A percentile compares a stretch with the other conserved stretches of the same genome.
These are phyloP conservation scores for Brachyistius frenatus DNA, from an alignment of 2,113 vertebrate species.

Conservation along the genomic window DNA sequence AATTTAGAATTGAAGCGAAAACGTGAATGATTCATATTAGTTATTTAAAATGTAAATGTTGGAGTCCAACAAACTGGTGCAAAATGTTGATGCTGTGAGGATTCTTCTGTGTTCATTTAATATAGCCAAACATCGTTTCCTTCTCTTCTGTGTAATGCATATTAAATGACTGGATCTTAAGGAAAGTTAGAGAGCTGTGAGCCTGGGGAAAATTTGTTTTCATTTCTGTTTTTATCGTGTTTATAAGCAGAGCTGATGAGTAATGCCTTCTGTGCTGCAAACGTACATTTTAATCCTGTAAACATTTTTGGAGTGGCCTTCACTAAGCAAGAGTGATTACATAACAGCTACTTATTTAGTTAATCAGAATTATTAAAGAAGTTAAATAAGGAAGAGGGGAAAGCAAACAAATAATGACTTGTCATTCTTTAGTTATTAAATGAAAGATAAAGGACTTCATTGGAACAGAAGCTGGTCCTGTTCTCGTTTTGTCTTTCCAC, in stretches of 20 bases:
- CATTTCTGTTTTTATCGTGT: background rate
- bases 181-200: no score
- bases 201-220: no score
- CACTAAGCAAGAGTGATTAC: background rate
- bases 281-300: slow-evolving; percentile 4
- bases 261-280: background rate
- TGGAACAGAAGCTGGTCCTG: slow-evolving; percentile 22
- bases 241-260: slow-evolving; percentile 14
- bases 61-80: background rate
- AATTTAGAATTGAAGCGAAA: background rate
- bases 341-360: slow-evolving; percentile 18
- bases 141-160: slow-evolving; percentile 2
- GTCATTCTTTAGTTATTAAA: slow-evolving; percentile 29
- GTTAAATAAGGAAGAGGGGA: background rate
- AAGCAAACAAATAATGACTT: slow-evolving; percentile 11
- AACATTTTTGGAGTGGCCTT: background rate
- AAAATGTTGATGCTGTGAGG: background rate
- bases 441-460: slow-evolving; percentile 18
- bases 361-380: slow-evolving; percentile 14
- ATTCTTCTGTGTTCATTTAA: background rate
- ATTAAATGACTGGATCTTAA: slow-evolving; percentile 14
- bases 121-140: background rate
- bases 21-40: background rate
- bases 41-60: slow-evolving; percentile 4
- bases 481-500: slow-evolving; percentile 49